Evolutionary conservation across 2,888 invertebrate species (phyloP).

Genomic region (Theodoxus fluviatilis): DNA sequence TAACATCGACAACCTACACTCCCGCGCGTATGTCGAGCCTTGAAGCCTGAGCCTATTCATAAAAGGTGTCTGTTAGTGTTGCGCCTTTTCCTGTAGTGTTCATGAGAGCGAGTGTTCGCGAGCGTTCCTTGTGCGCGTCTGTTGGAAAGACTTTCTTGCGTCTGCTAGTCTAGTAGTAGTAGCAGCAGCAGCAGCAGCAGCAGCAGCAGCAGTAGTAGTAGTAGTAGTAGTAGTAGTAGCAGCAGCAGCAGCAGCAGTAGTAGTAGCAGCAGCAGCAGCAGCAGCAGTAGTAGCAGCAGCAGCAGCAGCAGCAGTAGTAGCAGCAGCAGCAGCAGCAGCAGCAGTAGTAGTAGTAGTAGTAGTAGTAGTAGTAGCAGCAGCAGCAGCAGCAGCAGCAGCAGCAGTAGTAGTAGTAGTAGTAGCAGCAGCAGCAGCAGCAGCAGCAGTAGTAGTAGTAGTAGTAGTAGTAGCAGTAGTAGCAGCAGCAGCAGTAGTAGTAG

Average conservation of each 20-base stretch:
- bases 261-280: constrained; percentile 1
- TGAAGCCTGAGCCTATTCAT: too few species aligned
- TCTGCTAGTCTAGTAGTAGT: too few species aligned
- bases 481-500: constrained; percentile 14
- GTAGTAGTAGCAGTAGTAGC: constrained; percentile 22
- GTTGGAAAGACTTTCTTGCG: too few species aligned
- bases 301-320: constrained; percentile 19
- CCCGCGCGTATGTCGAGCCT: too few species aligned
- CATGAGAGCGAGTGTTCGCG: too few species aligned
- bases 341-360: constrained; percentile 23
- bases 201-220: constrained; percentile 11
- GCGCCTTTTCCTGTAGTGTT: too few species aligned
- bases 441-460: constrained; percentile 21
- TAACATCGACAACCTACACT: too few species aligned
- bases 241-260: constrained; percentile 8
- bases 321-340: constrained; percentile 12
- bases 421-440: not conserved
- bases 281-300: constrained; percentile 19
- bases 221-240: constrained; percentile 7
- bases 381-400: constrained; percentile 18
- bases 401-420: constrained; percentile 12
- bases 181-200: constrained; percentile 13
- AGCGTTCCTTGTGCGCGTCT: too few species aligned
- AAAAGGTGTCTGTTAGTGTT: too few species aligned
- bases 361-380: constrained; percentile 20